Evolutionary conservation across 2,888 invertebrate species (phyloP).

Genomic region (Drosophila anomalata): DNA sequence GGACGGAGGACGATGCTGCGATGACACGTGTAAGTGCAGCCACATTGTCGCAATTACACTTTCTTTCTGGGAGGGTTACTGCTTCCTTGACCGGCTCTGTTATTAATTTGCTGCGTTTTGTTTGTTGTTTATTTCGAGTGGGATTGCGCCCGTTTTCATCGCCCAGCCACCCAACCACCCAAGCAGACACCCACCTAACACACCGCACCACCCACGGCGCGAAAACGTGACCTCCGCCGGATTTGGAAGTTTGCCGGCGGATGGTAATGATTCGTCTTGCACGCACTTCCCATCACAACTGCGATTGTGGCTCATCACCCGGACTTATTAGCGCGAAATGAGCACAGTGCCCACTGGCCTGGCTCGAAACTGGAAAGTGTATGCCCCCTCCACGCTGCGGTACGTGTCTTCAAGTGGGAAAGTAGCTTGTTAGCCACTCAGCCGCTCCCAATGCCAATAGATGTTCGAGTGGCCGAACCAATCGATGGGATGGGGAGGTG

Average conservation of each 20-base stretch:
- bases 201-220: conserved; percentile 71
- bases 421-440: conserved; percentile 74
- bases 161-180: conserved; percentile 14
- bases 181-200: not conserved
- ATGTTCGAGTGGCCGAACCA: not conserved
- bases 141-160: conserved; percentile 13
- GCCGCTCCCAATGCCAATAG: conserved; percentile 46
- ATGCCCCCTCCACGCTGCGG: not conserved
- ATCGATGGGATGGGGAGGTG: too few relatives aligned
- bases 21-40: conserved; percentile 79
- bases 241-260: conserved; percentile 29
- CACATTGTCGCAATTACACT: conserved; percentile 79
- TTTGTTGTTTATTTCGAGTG: conserved; percentile 70
- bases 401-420: conserved; percentile 71
- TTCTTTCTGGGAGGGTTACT: conserved; percentile 7
- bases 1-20: conserved; percentile 32
- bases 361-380: not conserved
- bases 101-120: conserved; percentile 74
- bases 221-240: conserved; percentile 76
- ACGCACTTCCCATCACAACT: conserved; percentile 22
- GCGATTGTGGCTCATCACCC: conserved; percentile 7
- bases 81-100: conserved; percentile 27
- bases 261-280: conserved; percentile 66
- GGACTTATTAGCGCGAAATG: conserved; percentile 73
- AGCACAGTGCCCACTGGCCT: conserved; percentile 37